Base-by-base conservation (phyloP, 2,888 invertebrate genomes). In the Parelbella ahira region DNA sequence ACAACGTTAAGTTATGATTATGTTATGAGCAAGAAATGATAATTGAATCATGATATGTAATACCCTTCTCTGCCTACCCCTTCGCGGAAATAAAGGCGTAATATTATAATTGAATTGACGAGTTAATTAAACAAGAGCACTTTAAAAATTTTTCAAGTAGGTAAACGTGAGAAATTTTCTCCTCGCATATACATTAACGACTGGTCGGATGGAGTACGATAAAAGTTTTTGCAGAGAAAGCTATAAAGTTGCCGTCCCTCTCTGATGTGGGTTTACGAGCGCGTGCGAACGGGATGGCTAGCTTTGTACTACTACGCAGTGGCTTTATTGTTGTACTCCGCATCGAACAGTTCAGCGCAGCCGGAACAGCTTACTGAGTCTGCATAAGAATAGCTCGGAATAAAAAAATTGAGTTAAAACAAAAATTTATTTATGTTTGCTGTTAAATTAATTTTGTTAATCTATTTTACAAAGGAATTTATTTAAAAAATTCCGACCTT, bases 201-300 rank as follows among this genome's bases (percentile, higher is more conserved):
- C 39, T 25, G 19, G 19, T 20, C 32, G 39, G 25, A 32, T 39
- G 20, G 32, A 12, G 32, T 39, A 78, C 72, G 74, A 77, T 82
- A 81, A 83, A 84, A 83, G 66, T 81, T 83, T 86, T 84, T 84
- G 39, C 13, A 25, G 74, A 75, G 79, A 79, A 60, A 39, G 32
- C 39, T 32, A 39, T 39, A 39, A 39, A 32, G 32, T 25, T 49
- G 60, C 68, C 60, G 58, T 82, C 83, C 68, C 75, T 68, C 68
- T 80, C 77, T 64, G 47, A 48, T 68, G 56, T 37, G 49, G 56
- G 68, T 80, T 82, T 82, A 79, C 68, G 77, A 72, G 69, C 73
- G 67, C 71, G 75, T 73, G 74, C 75, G 77, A 67, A 68, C 64
- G 80, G 76, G 82, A 84, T 73, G 70, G 77, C 65, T 70, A 63